These are phyloP conservation scores for Paraescarpia echinospica DNA, from an alignment of 1,140 invertebrate species.

Conservation along the genomic window DNA sequence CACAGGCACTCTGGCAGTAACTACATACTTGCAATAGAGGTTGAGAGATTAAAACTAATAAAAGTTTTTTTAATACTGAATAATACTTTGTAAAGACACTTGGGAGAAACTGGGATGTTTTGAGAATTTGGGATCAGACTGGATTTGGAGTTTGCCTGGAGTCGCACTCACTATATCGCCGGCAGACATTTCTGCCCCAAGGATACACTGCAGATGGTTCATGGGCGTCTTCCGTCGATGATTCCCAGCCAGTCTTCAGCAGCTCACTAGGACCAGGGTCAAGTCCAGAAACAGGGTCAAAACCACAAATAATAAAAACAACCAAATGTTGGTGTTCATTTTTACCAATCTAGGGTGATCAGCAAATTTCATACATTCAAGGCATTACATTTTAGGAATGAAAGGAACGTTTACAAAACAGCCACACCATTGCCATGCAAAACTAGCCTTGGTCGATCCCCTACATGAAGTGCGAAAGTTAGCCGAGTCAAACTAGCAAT, in stretches of 20 bases:
- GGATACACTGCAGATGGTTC: background rate
- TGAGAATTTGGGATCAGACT: background rate
- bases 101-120: background rate
- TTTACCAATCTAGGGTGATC: background rate
- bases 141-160: conserved; percentile 26
- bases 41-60: no score
- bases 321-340: background rate
- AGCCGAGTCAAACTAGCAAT: no score
- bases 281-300: background rate
- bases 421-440: background rate
- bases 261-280: conserved; percentile 5
- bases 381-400: background rate
- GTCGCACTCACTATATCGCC: background rate
- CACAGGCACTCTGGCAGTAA: no score
- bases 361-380: background rate
- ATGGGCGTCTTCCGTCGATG: background rate
- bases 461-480: no score
- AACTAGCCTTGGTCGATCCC: no score
- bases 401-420: background rate
- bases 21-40: no score
- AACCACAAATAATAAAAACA: background rate
- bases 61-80: no score
- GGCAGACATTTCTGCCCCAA: conserved; percentile 16
- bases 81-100: no score
- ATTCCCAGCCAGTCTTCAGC: conserved; percentile 7